These are phyloP conservation scores for Cryptophagus acutangulus DNA, from an alignment of 2,888 invertebrate species.

Conservation along the genomic window DNA sequence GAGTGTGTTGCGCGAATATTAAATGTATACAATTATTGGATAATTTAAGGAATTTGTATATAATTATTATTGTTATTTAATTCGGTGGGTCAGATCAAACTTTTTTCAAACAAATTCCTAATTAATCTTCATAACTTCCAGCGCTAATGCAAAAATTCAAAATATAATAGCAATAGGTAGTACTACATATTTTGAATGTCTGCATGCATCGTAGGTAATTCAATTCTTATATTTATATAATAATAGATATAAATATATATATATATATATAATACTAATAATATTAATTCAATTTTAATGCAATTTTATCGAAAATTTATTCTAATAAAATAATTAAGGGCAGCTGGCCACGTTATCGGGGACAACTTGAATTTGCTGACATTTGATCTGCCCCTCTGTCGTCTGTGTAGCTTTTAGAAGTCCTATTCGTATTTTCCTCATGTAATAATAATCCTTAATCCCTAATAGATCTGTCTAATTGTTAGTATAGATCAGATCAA, in stretches of 20 bases:
- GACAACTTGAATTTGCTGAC: conserved; percentile 12
- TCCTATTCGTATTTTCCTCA: conserved; percentile 45
- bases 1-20: conserved; percentile 39
- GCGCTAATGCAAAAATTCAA: no score
- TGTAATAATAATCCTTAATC: conserved; percentile 42
- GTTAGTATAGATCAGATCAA: conserved; percentile 47
- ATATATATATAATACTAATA: no score
- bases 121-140: no score
- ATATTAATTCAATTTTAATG: background rate
- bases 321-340: background rate
- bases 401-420: conserved; percentile 46
- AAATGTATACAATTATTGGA: conserved; percentile 41
- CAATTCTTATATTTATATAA: no score
- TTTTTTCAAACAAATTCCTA: background rate
- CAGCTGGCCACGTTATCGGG: conserved; percentile 6
- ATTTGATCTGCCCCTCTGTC: conserved; percentile 31
- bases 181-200: no score
- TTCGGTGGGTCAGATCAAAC: conserved; percentile 28
- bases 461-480: conserved; percentile 46
- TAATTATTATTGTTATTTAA: conserved; percentile 43
- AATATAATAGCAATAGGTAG: no score
- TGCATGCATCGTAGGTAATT: no score
- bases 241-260: no score
- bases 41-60: conserved; percentile 47
- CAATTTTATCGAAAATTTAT: background rate